Conservation (phyloP, 2,797 vertebrate species). For the Propithecus deckenii region DNA sequence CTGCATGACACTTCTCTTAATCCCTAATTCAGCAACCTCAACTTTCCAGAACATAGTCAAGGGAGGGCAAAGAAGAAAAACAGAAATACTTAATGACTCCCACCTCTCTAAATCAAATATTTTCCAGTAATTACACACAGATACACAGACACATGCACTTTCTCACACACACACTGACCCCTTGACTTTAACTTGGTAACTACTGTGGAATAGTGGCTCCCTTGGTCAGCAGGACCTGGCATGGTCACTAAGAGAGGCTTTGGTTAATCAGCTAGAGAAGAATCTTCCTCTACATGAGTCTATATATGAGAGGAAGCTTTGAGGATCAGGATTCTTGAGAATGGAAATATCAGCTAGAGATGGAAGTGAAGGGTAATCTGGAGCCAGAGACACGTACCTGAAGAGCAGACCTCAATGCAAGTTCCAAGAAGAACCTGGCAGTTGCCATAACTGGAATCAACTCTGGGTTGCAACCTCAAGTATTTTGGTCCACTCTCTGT, state of each 20-base stretch:
- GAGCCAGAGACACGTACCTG: not conserved
- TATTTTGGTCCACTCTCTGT: not conserved
- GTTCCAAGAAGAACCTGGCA: not conserved
- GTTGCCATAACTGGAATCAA: not conserved
- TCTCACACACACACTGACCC: not conserved
- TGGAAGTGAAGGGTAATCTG: not conserved
- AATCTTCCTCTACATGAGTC: not conserved
- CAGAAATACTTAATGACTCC: not conserved
- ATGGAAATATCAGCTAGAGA: not conserved
- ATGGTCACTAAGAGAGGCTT: not conserved
- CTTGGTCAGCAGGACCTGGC: not conserved
- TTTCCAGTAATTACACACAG: not conserved
- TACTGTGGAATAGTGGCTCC: not conserved
- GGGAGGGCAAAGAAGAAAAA: not conserved
- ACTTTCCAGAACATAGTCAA: not conserved
- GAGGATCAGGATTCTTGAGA: not conserved
- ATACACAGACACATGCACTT: not conserved
- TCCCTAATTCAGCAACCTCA: not conserved
- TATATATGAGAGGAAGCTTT: not conserved
- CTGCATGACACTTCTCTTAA: not conserved
- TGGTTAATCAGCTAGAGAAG: not conserved
- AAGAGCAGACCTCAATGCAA: not conserved
- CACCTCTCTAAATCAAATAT: slow-evolving; percentile 20
- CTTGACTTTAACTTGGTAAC: not conserved
- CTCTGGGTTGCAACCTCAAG: not conserved